phyloP scores from a whole-genome alignment of 2,113 vertebrate genomes.

The Merops nubicus region DNA sequence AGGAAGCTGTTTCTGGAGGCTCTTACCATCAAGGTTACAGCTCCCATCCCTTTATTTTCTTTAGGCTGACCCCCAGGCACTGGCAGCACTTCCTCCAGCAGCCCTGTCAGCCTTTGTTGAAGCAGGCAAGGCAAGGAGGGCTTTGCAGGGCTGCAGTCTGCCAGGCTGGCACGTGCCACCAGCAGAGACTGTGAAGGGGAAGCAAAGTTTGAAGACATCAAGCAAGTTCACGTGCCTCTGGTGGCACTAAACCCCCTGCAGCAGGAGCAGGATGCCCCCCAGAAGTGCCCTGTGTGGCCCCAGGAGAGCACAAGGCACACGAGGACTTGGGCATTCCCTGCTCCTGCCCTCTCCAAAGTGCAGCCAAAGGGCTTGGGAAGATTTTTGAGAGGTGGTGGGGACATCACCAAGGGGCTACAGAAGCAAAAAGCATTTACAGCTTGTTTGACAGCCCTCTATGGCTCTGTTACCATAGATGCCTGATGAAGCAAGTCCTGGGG shows the following conservation, averaged over 20 bases:
- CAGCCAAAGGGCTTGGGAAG: not conserved
- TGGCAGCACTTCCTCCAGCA: rapidly evolving
- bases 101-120: not conserved
- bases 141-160: not conserved
- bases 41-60: not conserved
- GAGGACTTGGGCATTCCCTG: not conserved
- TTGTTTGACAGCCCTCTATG: not conserved
- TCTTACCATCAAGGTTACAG: not conserved
- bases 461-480: not conserved
- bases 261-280: not conserved
- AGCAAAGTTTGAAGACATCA: rapidly evolving
- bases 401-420: not conserved
- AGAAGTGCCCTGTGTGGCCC: not conserved
- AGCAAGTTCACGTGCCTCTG: not conserved
- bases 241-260: not conserved
- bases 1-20: not conserved
- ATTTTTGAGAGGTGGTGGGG: no score
- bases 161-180: not conserved
- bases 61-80: not conserved
- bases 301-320: rapidly evolving
- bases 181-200: not conserved
- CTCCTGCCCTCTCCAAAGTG: not conserved
- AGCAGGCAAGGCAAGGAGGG: not conserved
- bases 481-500: not conserved
- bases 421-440: not conserved